phyloP scores from a whole-genome alignment of 2,113 vertebrate species.

The pig (Sus scrofa) region DNA sequence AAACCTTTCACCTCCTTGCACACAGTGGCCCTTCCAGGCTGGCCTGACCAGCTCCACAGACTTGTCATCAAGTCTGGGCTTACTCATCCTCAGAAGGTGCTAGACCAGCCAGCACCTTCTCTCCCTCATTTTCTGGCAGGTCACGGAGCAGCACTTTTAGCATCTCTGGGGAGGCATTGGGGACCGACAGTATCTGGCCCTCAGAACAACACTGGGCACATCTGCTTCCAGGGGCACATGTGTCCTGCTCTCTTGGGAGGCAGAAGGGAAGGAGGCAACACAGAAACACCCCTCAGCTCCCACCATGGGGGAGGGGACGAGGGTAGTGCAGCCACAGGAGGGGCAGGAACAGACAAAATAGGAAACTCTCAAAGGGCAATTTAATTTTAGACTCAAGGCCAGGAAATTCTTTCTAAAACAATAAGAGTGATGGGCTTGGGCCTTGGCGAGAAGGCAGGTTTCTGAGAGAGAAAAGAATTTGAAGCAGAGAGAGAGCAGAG shows the following conservation, averaged over 20 bases:
- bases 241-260: background rate
- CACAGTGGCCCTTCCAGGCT: too few species aligned
- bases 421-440: conserved; percentile 60
- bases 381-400: conserved; percentile 83
- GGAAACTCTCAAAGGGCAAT: conserved; percentile 76
- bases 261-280: background rate
- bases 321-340: background rate
- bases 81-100: background rate
- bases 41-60: background rate
- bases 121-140: accelerated
- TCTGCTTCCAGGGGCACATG: background rate
- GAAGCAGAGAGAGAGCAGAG: background rate
- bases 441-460: conserved; percentile 43
- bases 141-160: background rate
- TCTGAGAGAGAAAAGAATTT: background rate
- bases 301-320: too few species aligned
- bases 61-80: background rate
- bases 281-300: background rate
- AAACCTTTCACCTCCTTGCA: background rate
- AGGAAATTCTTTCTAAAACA: conserved; percentile 81
- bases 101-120: background rate
- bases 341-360: conserved; percentile 73
- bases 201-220: background rate
- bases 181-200: background rate
- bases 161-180: background rate